A percentile compares a stretch with the other conserved stretches of the same genome.
These are phyloP conservation scores for Elysia chlorotica DNA, from an alignment of 1,140 invertebrate genomes.

Conservation along the genomic window DNA sequence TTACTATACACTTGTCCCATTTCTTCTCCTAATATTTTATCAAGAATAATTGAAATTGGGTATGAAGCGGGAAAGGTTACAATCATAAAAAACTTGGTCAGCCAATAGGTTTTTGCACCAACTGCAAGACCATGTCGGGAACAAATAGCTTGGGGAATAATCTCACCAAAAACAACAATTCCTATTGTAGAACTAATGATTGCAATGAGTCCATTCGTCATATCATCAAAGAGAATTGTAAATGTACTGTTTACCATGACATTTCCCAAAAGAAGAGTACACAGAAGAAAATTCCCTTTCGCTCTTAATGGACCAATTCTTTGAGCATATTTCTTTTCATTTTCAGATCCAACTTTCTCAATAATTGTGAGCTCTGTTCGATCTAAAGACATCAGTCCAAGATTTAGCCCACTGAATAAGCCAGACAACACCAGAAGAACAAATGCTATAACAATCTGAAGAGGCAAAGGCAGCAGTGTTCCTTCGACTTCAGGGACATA, in stretches of 20 bases:
- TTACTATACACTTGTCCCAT: constrained; percentile 96
- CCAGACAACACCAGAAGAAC: constrained; percentile 85
- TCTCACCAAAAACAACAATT: constrained; percentile 97
- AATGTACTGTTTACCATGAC: constrained; percentile 97
- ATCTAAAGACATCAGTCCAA: constrained; percentile 96
- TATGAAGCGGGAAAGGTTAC: constrained; percentile 93
- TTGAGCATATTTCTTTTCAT: constrained; percentile 62
- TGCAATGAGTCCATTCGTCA: constrained; percentile 86
- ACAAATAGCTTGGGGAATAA: constrained; percentile 89
- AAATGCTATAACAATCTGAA: constrained; percentile 75
- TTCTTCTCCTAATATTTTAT: constrained; percentile 88
- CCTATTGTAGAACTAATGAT: constrained; percentile 75
- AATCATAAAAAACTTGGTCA: constrained; percentile 94
- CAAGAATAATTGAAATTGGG: constrained; percentile 90
- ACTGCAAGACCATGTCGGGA: constrained; percentile 94
- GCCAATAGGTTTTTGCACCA: constrained; percentile 90
- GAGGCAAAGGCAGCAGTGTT: constrained; percentile 64
- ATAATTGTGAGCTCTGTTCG: constrained; percentile 93
- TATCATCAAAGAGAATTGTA: constrained; percentile 92
- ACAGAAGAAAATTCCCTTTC: constrained; percentile 92
- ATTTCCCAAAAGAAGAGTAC: constrained; percentile 92
- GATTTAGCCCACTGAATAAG: constrained; percentile 79
- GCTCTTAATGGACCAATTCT: constrained; percentile 61
- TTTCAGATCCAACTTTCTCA: constrained; percentile 72
- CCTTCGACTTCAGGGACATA: no score